Evolutionary conservation across 2,797 vertebrate species (phyloP).

Genomic region (Scomberomorus guttatus): DNA sequence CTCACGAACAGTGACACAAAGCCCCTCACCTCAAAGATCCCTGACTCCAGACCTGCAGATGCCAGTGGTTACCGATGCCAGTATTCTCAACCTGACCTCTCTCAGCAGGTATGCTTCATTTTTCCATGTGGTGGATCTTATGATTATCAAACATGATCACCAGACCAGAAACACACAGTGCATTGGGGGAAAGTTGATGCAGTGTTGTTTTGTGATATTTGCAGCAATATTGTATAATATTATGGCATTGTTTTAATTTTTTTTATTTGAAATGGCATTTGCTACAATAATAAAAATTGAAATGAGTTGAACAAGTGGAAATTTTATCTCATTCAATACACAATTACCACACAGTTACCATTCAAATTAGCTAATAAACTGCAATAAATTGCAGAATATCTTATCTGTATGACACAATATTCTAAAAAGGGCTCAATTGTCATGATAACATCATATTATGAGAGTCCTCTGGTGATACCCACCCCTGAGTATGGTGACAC

Average conservation of each 20-base stretch:
- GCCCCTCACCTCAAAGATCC: slow-evolving; percentile 80
- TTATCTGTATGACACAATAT: not conserved
- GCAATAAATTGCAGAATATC: not conserved
- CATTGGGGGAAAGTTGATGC: not conserved
- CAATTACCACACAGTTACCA: not conserved
- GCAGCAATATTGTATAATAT: not conserved
- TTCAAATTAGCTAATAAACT: not conserved
- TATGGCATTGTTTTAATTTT: not conserved
- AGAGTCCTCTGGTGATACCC: not conserved
- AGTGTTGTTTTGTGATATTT: slow-evolving; percentile 1
- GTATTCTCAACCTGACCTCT: slow-evolving; percentile 84
- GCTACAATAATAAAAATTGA: not conserved
- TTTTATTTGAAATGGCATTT: not conserved
- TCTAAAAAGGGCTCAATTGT: not conserved
- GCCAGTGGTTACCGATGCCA: slow-evolving; percentile 84
- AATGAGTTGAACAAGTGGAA: not conserved
- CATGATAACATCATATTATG: not conserved
- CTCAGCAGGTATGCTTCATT: slow-evolving; percentile 78
- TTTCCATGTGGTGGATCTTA: slow-evolving; percentile 12
- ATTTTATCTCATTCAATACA: too few relatives aligned
- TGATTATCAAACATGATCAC: slow-evolving; percentile 27
- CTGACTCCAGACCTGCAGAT: slow-evolving; percentile 82
- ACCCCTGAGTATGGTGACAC: not conserved
- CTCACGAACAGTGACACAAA: slow-evolving; percentile 84
- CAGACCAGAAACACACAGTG: not conserved